A percentile compares a stretch with the other conserved stretches of the same genome.
Conservation (phyloP, 2,888 invertebrate species). For the Andricus curvator region DNA sequence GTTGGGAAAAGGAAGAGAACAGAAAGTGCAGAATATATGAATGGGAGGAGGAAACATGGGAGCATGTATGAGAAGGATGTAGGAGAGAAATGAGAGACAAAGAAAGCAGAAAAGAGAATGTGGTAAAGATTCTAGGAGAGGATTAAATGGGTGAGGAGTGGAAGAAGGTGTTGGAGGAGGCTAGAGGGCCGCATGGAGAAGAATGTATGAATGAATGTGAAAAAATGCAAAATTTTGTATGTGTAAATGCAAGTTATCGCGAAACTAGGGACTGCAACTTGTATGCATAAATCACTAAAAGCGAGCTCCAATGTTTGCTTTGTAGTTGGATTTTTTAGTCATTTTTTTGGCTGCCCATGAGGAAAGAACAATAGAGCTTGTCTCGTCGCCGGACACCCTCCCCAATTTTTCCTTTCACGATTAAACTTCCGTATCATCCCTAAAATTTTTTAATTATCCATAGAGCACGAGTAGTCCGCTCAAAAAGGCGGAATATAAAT, state of each 20-base stretch:
- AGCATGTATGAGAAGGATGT: too few species aligned
- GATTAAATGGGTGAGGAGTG: too few species aligned
- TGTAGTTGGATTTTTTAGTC: background rate
- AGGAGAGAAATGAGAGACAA: too few species aligned
- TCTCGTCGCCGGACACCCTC: background rate
- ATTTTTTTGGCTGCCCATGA: background rate
- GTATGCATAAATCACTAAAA: background rate
- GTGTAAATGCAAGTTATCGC: background rate
- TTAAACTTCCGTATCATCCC: slow-evolving; percentile 19
- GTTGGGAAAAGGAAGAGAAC: too few species aligned
- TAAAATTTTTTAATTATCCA: slow-evolving; percentile 37
- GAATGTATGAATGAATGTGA: too few species aligned
- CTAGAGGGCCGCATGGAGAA: too few species aligned
- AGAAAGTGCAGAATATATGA: too few species aligned
- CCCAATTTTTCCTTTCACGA: slow-evolving; percentile 15
- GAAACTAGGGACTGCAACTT: background rate
- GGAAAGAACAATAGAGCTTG: background rate
- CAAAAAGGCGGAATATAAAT: background rate
- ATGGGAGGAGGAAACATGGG: too few species aligned
- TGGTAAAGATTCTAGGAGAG: too few species aligned
- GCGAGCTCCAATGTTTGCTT: background rate
- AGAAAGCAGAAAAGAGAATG: too few species aligned
- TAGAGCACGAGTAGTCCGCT: slow-evolving; percentile 16
- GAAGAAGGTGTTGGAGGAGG: too few species aligned
- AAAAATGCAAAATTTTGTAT: background rate